Conservation (phyloP, 1,140 invertebrate genomes). For the Monochamus saltuarius region DNA sequence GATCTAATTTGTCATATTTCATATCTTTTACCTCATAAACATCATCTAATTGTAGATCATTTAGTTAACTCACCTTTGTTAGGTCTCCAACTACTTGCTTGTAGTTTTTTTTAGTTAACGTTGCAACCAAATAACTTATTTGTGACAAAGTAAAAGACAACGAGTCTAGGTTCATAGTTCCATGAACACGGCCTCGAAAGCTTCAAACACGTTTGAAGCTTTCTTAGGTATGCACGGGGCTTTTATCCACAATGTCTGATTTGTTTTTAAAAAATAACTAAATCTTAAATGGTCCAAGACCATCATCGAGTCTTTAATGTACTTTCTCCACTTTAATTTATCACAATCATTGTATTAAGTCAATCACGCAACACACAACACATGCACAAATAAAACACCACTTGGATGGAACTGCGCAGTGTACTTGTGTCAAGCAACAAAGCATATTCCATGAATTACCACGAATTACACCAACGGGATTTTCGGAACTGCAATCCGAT, state of each 20-base stretch:
- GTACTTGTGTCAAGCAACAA: background rate
- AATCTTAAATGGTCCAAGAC: constrained; percentile 63
- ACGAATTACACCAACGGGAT: no score
- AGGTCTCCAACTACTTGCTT: constrained; percentile 83
- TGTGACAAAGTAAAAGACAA: constrained; percentile 96
- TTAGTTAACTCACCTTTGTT: constrained; percentile 61
- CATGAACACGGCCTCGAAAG: constrained; percentile 80
- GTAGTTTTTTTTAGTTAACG: constrained; percentile 94
- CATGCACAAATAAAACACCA: constrained; percentile 32
- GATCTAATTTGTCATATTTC: constrained; percentile 32
- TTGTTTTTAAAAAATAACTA: constrained; percentile 61
- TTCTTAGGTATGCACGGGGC: constrained; percentile 68
- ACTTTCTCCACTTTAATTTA: constrained; percentile 55
- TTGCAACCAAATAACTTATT: constrained; percentile 94
- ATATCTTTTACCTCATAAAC: no score
- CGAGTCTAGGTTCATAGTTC: constrained; percentile 99
- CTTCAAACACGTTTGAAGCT: constrained; percentile 84
- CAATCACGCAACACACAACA: constrained; percentile 41
- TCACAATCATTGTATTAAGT: constrained; percentile 35
- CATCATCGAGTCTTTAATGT: constrained; percentile 69
- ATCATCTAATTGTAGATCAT: no score
- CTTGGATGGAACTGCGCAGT: constrained; percentile 1
- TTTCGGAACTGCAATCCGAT: no score
- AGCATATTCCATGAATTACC: no score
- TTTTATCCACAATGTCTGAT: constrained; percentile 59